phyloP scores from a whole-genome alignment of 2,797 vertebrate genomes.

The Gastrophryne carolinensis region DNA sequence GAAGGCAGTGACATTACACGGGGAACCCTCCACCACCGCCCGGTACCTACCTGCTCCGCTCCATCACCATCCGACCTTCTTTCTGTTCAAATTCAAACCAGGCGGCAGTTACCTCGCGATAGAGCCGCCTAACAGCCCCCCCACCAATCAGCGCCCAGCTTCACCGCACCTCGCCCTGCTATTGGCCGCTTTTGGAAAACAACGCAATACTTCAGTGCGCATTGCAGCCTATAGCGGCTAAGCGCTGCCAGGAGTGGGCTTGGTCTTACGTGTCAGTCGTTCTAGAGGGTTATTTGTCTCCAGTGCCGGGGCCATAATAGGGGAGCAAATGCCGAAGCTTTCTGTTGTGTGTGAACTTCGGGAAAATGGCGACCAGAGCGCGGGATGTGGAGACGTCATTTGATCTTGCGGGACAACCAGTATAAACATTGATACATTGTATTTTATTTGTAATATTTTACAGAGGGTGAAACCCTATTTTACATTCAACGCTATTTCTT shows the following conservation, averaged over 20 bases:
- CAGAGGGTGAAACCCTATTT: no score
- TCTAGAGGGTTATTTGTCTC: neutral
- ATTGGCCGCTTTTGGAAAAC: neutral
- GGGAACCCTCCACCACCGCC: neutral
- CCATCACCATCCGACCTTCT: neutral
- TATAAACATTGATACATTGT: no score
- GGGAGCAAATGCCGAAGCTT: neutral
- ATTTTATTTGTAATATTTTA: no score
- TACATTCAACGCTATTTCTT: no score
- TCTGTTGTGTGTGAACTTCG: neutral
- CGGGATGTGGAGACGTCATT: no score
- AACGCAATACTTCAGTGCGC: neutral
- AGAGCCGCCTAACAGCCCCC: neutral
- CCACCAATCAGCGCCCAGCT: neutral
- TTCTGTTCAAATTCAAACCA: conserved; percentile 20
- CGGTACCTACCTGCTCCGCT: neutral
- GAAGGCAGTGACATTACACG: no score
- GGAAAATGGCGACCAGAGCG: neutral
- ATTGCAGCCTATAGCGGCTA: no score
- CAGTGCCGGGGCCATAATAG: neutral
- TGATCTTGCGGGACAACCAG: no score
- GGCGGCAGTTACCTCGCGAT: neutral
- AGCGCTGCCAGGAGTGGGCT: no score
- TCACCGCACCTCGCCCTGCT: no score
- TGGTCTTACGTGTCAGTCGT: no score